Evolutionary conservation across 64 coral and sea anemone species (phyloP), one percentile per base, ranked within the genome.

Genomic region (Montipora efflorescens): DNA sequence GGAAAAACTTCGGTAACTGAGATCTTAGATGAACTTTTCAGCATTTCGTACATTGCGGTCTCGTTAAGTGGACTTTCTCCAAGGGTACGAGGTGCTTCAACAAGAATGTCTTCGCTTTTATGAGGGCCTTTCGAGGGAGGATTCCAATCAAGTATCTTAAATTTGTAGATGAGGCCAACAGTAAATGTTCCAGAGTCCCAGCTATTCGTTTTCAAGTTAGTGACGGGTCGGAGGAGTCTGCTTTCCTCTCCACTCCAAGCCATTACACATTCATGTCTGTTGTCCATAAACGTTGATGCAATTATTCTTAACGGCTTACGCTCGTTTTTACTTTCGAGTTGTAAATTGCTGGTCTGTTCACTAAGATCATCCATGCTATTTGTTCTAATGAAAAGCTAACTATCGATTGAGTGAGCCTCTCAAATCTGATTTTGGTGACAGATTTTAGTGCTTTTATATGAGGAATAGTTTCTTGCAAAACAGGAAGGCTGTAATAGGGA

Each of bases 201-300:
- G 79, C 90, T 92, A 48, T 92, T 92, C 19, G 23, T 62, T 74
- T 12, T 21, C 18, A 92, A 82, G 79, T 84, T 92, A 75, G 90
- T 92, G 36, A 92, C 67, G 25, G 90, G 90, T 49, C 90, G 73
- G 13, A 83, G 25, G 47, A 92, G 79, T 9, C 81, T 14, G 16
- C 75, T 82, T 73, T 81, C 59, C 58, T 79, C 90, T 49, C 57
- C 79, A 59, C 90, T 92, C 90, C 90, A 92, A 84, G 61, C 68
- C 23, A 92, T 92, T 79, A 92, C 67, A 61, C 90, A 92, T 14
- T 92, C 90, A 12, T 72, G 81, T 47, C 48, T 52, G 45, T 73
- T 12, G 1, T 69, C 74, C 90, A 92, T 92, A 16, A 83, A 84
- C 6, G 90, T 74, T 21, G 70, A n/a, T 58, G 90, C 69, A n/a